Base-by-base conservation (phyloP, 1,140 invertebrate genomes). In the Conus betulinus region DNA sequence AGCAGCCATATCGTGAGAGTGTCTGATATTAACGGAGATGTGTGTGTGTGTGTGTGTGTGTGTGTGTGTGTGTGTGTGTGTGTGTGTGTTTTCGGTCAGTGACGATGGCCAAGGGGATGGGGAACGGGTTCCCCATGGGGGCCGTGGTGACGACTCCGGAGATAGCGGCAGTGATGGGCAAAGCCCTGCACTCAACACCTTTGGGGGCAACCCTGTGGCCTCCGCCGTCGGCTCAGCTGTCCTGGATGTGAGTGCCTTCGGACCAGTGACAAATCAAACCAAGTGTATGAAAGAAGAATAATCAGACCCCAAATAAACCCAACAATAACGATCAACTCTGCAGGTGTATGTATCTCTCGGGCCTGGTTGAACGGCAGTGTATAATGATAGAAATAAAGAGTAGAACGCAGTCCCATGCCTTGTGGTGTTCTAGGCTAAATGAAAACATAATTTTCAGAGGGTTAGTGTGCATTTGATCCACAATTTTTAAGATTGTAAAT, bases 181-280 rank as follows among this genome's bases (percentile, higher is more conserved):
- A 96, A 91, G 98, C 98, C 0, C 93, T 97, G 13, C 98, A 99
- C 95, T 99, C 93, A 99, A 99, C 94, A 99, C 99, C 0, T 99
- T 97, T 95, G 98, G 98, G 11, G 99, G 99, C 11, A 99, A 99
- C 96, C 98, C 99, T 0, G 91, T 99, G 90, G 97, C 98, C 7
- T 98, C 97, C 92, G 96, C 97, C 57, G 97, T 98, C 17, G 99
- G 98, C 39, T 97, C 97, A 76, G 97, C 98, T 23, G 98, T 99
- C 74, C 95, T 99, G 76, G 97, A 99, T 92, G 98, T 98, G 96
- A 92, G 93, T 91, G 67, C 39, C 39, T 0, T 39, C 39, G 3
- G 39, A 39, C 39, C 39, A 39, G 39, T 39, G 39, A 39, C 39
- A 39, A 39, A 39, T 0, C 39, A 3, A 39, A 39, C 39, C 39